Conservation (phyloP, 1,140 invertebrate genomes). For the Daktulosphaira vitifoliae region DNA sequence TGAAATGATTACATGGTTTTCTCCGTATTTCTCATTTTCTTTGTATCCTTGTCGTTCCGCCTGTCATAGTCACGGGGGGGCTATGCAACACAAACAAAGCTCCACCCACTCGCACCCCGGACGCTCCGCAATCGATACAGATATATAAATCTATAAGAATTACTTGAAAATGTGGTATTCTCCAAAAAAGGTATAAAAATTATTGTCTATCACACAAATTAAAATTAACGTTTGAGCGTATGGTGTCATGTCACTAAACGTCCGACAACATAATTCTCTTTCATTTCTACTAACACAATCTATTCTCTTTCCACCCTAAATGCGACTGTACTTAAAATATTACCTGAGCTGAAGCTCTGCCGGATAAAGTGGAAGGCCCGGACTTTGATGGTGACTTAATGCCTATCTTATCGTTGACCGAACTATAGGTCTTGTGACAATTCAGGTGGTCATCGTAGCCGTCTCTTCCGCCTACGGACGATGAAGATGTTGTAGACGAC, state of each 20-base stretch:
- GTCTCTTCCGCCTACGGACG: not conserved
- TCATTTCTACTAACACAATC: too few relatives aligned
- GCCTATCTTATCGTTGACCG: constrained; percentile 37
- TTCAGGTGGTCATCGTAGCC: not conserved
- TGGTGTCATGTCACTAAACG: too few relatives aligned
- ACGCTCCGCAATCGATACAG: constrained; percentile 15
- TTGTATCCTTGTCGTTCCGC: not conserved
- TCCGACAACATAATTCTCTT: too few relatives aligned
- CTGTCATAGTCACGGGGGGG: not conserved
- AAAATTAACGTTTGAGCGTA: too few relatives aligned
- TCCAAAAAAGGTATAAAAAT: too few relatives aligned
- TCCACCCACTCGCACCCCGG: constrained; percentile 8
- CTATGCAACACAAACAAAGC: constrained; percentile 11
- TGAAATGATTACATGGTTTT: too few relatives aligned
- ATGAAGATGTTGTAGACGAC: not conserved
- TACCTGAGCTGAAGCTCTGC: constrained; percentile 18
- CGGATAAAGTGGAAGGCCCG: constrained; percentile 9
- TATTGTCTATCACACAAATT: too few relatives aligned
- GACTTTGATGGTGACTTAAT: constrained; percentile 34
- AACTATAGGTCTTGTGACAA: constrained; percentile 30
- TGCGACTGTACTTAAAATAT: too few relatives aligned
- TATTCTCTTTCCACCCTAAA: too few relatives aligned
- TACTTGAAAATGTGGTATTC: too few relatives aligned
- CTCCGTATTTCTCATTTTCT: too few relatives aligned
- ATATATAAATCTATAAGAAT: not conserved